Base-by-base conservation (phyloP, 2,797 vertebrate species). In the Phalloptychus januarius region DNA sequence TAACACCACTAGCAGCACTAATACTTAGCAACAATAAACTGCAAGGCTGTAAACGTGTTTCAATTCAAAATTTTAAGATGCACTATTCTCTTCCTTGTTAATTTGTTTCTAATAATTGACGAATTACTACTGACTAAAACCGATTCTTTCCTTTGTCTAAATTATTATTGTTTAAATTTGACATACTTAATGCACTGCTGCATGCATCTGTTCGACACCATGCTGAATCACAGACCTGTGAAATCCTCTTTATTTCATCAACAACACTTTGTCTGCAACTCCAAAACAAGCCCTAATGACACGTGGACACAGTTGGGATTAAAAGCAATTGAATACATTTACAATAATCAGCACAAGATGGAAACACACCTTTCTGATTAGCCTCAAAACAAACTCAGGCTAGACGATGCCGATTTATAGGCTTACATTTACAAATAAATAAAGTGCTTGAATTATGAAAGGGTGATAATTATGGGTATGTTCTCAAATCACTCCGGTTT, bases 191-290 rank as follows among this genome's bases (percentile, higher is more conserved):
- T 1, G 15, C 50, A n/a, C 76, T 72, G 63, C 67, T 75, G 80
- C 86, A 91, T 93, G 92, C 93, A 86, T 81, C 74, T 79, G 73
- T 75, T 80, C 48, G 83, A 88, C 69, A 77, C 70, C 83, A 91
- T 89, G 90, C 90, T 80, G 44, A 5, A 69, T 42, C 85, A 86
- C 79, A 81, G 31, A 99, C 98, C 98, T 98, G 96, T 84, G 96
- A 94, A 94, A 97, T 97, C 94, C 95, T 99, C 97, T 97, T 98
- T 96, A 99, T 98, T 94, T 99, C 98, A 95, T 98, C 97, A 97
- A 99, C 98, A 95, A 98, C 96, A 97, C 93, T 99, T 91, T 99
- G 97, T 96, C 97, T 98, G 97, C 97, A 98, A 95, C 96, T 98
- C 98, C 98, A 97, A 97, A 98, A 98, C 93, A 97, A 89, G 93